Conservation (phyloP, 2,888 invertebrate genomes). For the Lucinisca nassula region DNA sequence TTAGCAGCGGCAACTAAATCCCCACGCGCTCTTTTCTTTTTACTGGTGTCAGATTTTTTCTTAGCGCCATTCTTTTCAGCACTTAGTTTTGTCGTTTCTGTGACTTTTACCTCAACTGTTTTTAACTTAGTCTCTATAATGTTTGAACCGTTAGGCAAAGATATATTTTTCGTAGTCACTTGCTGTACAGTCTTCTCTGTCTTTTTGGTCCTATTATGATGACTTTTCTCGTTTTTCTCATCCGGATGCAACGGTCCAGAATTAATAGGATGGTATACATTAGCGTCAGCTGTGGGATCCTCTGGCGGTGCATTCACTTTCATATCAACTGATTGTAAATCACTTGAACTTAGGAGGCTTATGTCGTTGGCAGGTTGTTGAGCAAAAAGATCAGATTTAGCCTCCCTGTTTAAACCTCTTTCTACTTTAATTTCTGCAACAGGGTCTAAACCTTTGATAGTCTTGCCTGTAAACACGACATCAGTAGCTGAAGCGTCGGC, state of each 20-base stretch:
- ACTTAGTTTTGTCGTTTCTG: background rate
- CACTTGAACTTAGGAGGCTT: background rate
- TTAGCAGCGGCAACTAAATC: too few relatives aligned
- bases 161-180: background rate
- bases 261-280: too few relatives aligned
- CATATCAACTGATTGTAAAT: too few relatives aligned
- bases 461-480: background rate
- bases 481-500: too few relatives aligned
- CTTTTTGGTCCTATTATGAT: background rate
- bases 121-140: background rate
- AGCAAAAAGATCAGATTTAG: background rate
- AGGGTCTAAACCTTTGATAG: background rate
- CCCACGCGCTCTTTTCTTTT: too few relatives aligned
- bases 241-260: background rate
- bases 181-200: background rate
- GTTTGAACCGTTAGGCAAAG: background rate
- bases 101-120: background rate
- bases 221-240: background rate
- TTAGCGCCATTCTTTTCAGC: background rate
- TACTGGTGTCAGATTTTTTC: background rate
- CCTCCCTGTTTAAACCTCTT: background rate
- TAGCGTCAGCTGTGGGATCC: too few relatives aligned
- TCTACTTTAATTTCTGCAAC: background rate
- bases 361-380: background rate
- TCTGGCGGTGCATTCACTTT: too few relatives aligned